Percentiles rank a stretch among this genome's conserved stretches.
These are phyloP conservation scores for Cheilinus undulatus DNA, from an alignment of 2,113 vertebrate species.

Conservation along the genomic window DNA sequence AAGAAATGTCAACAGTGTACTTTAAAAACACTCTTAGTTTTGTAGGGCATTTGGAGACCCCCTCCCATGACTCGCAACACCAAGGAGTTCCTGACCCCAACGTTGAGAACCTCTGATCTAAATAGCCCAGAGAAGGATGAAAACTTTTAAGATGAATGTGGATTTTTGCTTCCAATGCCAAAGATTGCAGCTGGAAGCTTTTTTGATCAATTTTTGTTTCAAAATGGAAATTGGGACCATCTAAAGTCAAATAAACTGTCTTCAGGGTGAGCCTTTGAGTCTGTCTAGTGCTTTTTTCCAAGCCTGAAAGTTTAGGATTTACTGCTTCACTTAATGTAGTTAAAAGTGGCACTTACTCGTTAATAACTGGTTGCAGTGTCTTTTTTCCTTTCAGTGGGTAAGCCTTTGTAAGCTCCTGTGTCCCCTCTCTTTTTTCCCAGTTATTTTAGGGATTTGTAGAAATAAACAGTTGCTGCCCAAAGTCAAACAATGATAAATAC, in stretches of 20 bases:
- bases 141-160: not conserved
- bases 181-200: not conserved
- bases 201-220: not conserved
- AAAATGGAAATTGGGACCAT: not conserved
- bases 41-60: no score
- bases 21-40: no score
- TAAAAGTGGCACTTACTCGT: constrained; percentile 29
- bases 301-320: constrained; percentile 7
- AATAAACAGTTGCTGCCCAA: not conserved
- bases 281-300: not conserved
- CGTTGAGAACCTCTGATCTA: no score
- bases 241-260: not conserved
- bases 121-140: no score
- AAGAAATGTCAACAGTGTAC: no score
- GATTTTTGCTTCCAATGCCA: not conserved
- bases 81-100: no score
- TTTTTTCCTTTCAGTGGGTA: constrained; percentile 16
- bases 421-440: not conserved
- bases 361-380: constrained; percentile 14
- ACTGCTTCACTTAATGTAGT: constrained; percentile 22
- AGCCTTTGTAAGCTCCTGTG: constrained; percentile 10
- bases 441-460: constrained; percentile 3
- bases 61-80: no score
- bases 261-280: not conserved
- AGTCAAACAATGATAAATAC: constrained; percentile 12